Conservation (phyloP, 2,888 invertebrate species). For the Mimachlamys varia region DNA sequence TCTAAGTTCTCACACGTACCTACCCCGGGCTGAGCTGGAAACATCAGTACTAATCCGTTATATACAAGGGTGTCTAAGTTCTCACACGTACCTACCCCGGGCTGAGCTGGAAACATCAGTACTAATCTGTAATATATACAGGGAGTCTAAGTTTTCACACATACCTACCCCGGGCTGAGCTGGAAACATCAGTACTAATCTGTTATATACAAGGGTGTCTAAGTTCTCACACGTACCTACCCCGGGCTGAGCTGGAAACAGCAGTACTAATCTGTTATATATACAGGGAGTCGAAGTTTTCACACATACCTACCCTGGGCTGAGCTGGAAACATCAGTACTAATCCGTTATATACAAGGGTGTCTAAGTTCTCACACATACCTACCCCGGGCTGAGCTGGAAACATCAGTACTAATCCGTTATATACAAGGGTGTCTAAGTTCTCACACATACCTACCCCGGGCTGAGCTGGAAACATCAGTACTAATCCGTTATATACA, state of each 20-base stretch:
- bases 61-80: not conserved
- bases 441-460: not conserved
- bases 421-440: not conserved
- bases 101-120: not conserved
- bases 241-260: not conserved
- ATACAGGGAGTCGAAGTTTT: not conserved
- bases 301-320: not conserved
- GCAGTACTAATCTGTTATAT: not conserved
- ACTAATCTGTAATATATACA: not conserved
- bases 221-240: not conserved
- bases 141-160: not conserved
- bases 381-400: not conserved
- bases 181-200: not conserved
- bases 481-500: not conserved
- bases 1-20: not conserved
- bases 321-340: not conserved
- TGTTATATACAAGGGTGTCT: not conserved
- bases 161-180: not conserved
- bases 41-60: not conserved
- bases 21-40: not conserved
- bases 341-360: not conserved
- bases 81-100: not conserved
- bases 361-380: not conserved
- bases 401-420: not conserved
- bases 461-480: not conserved